These are phyloP conservation scores for Thereva nobilitata DNA, from an alignment of 2,888 invertebrate species.

Conservation along the genomic window DNA sequence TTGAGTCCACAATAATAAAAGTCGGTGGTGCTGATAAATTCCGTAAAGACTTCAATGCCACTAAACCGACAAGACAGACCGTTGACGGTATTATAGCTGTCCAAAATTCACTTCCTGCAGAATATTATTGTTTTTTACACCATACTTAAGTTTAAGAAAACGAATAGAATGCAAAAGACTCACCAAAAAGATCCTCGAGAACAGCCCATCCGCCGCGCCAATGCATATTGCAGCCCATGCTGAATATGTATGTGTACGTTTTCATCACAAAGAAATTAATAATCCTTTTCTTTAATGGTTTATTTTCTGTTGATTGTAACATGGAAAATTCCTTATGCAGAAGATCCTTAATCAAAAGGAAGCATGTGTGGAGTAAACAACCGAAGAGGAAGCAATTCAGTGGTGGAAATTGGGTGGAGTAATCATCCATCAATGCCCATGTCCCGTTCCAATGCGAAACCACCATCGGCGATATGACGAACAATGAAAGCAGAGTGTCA, in stretches of 20 bases:
- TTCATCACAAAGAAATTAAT: conserved; percentile 38
- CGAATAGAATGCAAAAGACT: conserved; percentile 22
- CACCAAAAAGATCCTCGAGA: conserved; percentile 41
- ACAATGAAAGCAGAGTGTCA: conserved; percentile 42
- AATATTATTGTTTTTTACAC: conserved; percentile 7
- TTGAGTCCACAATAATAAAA: conserved; percentile 57
- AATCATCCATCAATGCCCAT: conserved; percentile 61
- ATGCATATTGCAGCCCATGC: conserved; percentile 60
- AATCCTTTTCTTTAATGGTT: conserved; percentile 33
- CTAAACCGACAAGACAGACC: conserved; percentile 45
- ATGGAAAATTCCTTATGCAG: conserved; percentile 49
- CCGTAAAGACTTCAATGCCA: conserved; percentile 51
- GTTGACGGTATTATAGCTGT: conserved; percentile 38
- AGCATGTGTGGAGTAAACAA: conserved; percentile 61
- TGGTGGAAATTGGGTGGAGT: conserved; percentile 55
- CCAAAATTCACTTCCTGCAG: conserved; percentile 37
- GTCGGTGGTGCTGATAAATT: conserved; percentile 59
- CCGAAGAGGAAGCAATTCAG: conserved; percentile 60
- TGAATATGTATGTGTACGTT: conserved; percentile 60
- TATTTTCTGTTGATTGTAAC: conserved; percentile 27
- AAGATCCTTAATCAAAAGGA: conserved; percentile 62
- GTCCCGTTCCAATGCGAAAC: conserved; percentile 63
- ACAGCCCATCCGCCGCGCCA: conserved; percentile 52
- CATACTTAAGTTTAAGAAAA: not conserved
- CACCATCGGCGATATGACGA: conserved; percentile 56